These are phyloP conservation scores for Agonopterix subpropinquella DNA, from an alignment of 2,888 invertebrate species.

Conservation along the genomic window DNA sequence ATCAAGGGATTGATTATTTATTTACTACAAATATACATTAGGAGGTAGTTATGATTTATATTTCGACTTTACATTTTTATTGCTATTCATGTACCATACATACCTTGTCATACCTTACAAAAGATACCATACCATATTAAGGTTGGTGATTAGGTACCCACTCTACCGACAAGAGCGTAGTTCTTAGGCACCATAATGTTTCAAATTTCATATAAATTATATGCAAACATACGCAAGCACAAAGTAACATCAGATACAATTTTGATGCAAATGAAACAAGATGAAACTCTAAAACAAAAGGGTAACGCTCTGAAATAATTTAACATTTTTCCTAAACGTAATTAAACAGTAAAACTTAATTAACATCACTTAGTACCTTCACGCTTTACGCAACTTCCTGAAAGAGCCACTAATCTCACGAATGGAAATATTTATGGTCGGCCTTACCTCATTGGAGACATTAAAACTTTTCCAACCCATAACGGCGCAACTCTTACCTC, in stretches of 20 bases:
- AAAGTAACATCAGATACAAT: conserved; percentile 7
- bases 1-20: no score
- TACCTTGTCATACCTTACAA: no score
- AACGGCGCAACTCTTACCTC: conserved; percentile 56
- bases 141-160: no score
- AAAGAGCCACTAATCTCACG: conserved; percentile 58
- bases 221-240: conserved; percentile 12
- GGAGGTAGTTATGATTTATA: no score
- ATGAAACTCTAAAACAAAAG: background rate
- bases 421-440: conserved; percentile 59
- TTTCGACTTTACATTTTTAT: no score
- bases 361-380: conserved; percentile 30
- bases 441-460: conserved; percentile 68
- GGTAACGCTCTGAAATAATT: no score
- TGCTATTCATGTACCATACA: no score
- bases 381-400: conserved; percentile 45
- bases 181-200: no score
- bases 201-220: no score
- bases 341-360: conserved; percentile 33
- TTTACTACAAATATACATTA: no score
- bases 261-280: background rate
- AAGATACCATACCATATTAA: no score
- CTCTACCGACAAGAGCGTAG: no score
- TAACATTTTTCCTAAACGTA: conserved; percentile 9
- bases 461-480: conserved; percentile 67